phyloP scores from a whole-genome alignment of 2,797 vertebrate species.

The Somateria mollissima region DNA sequence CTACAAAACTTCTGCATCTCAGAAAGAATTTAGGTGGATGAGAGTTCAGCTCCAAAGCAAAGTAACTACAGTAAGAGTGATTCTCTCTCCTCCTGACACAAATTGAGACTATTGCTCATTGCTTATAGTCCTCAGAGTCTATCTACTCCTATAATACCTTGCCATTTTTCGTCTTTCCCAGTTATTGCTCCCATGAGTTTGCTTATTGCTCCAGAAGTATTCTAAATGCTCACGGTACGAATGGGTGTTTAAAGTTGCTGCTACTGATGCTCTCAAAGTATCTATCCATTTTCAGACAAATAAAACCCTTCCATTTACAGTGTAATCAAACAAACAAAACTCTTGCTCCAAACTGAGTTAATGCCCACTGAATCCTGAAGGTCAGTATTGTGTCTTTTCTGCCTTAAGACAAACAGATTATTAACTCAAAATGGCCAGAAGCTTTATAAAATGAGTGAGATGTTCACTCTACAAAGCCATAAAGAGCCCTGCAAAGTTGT shows the following conservation, averaged over 20 bases:
- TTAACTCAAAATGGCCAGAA: neutral
- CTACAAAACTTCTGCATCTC: neutral
- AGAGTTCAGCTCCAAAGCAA: neutral
- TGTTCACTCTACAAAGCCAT: neutral
- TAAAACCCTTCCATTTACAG: neutral
- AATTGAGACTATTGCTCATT: neutral
- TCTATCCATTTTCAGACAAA: neutral
- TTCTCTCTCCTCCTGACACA: constrained; percentile 3
- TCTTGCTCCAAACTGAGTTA: constrained; percentile 1
- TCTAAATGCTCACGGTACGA: neutral
- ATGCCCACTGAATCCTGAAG: neutral
- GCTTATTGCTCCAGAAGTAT: constrained; percentile 4
- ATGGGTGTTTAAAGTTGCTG: neutral
- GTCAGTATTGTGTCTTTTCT: constrained; percentile 11
- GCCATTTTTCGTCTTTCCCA: neutral
- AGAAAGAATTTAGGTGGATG: neutral
- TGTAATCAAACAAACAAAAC: neutral
- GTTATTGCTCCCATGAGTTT: neutral
- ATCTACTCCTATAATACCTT: neutral
- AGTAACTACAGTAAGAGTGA: neutral
- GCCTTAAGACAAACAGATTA: constrained; percentile 4
- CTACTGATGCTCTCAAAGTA: neutral
- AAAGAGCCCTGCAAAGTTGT: neutral
- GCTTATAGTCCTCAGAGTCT: neutral
- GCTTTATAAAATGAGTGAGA: neutral